Evolutionary conservation across 2,888 invertebrate genomes (phyloP).

Genomic region (Abrostola tripartita): DNA sequence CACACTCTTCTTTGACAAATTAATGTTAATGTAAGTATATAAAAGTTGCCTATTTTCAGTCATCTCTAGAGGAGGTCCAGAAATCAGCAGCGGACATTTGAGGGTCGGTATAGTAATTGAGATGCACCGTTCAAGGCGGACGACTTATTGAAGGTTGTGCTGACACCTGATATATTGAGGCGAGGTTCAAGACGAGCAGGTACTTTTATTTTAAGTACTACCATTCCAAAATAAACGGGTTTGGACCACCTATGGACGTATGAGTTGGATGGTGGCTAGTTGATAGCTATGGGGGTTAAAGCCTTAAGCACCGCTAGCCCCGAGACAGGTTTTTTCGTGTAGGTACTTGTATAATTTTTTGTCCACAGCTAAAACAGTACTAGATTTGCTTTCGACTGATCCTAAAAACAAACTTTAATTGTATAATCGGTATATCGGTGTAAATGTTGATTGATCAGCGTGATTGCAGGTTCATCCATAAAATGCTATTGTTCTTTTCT

Average conservation of each 20-base stretch:
- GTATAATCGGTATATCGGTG: no score
- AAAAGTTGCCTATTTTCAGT: no score
- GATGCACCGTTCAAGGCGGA: conserved; percentile 54
- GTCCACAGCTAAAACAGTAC: no score
- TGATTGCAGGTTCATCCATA: background rate
- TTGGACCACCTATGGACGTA: conserved; percentile 11
- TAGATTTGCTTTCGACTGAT: no score
- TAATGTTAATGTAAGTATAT: no score
- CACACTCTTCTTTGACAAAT: no score
- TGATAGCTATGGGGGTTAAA: no score
- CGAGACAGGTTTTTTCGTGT: no score
- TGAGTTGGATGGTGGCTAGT: background rate
- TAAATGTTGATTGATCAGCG: background rate
- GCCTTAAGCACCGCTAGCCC: no score
- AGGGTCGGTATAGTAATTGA: conserved; percentile 25
- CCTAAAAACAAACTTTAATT: no score
- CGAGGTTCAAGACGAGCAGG: conserved; percentile 14
- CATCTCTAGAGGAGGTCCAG: background rate
- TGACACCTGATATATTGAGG: conserved; percentile 41
- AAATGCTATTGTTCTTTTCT: background rate
- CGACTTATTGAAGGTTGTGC: conserved; percentile 38
- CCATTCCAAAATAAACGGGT: conserved; percentile 24
- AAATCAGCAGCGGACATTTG: background rate
- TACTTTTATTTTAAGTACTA: conserved; percentile 28
- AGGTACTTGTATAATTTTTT: no score